Evolutionary conservation across 2,797 vertebrate genomes (phyloP).

Genomic region (Sebastes nivosus): DNA sequence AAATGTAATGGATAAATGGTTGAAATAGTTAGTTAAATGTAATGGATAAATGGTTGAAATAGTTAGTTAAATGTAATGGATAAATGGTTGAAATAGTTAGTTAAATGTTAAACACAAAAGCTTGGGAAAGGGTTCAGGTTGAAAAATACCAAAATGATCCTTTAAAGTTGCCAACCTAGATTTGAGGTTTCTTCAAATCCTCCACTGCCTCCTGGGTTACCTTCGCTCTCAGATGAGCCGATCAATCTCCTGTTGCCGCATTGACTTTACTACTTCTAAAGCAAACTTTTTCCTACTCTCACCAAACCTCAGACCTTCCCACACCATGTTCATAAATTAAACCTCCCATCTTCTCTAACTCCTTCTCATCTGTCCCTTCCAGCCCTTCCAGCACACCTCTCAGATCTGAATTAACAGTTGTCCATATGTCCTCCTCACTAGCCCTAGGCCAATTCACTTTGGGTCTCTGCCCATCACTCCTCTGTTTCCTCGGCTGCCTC

Average conservation of each 20-base stretch:
- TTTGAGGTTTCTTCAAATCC: background rate
- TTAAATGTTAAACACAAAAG: background rate
- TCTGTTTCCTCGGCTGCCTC: background rate
- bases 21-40: background rate
- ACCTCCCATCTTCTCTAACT: background rate
- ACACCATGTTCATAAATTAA: background rate
- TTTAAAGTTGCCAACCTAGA: background rate
- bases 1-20: background rate
- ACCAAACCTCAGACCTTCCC: background rate
- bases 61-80: background rate
- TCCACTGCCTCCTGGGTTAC: background rate
- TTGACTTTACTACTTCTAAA: background rate
- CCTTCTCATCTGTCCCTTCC: background rate
- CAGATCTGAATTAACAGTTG: constrained; percentile 6
- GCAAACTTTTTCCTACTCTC: background rate
- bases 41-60: background rate
- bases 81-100: background rate
- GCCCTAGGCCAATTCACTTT: background rate
- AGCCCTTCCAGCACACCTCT: background rate
- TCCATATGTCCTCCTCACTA: background rate
- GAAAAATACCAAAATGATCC: background rate
- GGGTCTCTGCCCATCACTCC: background rate
- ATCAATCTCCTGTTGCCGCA: background rate
- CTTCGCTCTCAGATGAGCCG: background rate
- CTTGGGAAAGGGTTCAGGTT: background rate